Conservation (phyloP, 2,888 invertebrate species). For the Andrena dorsata region DNA sequence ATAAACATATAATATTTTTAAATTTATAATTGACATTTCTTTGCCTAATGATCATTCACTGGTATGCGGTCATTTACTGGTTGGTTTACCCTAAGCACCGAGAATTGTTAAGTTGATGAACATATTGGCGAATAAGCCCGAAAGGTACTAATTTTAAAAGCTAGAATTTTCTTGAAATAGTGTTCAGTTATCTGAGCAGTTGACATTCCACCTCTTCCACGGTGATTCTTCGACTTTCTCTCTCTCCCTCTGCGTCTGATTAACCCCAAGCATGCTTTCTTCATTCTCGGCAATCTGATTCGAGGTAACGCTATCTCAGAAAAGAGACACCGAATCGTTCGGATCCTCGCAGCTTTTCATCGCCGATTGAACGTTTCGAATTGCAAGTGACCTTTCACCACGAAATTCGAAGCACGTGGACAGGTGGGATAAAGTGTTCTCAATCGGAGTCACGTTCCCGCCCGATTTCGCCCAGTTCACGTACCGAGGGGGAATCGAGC, state of each 20-base stretch:
- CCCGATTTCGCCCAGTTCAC: constrained; percentile 3
- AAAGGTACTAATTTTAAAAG: neutral
- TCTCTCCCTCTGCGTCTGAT: constrained; percentile 57
- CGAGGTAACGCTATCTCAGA: neutral
- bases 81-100: no score
- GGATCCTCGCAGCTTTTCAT: neutral
- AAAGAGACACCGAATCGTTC: neutral
- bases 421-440: neutral
- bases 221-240: constrained; percentile 51
- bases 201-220: constrained; percentile 19
- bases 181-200: constrained; percentile 31
- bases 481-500: neutral
- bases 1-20: no score
- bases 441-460: neutral
- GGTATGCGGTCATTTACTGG: no score
- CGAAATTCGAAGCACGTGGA: neutral
- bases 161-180: no score
- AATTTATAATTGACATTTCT: no score
- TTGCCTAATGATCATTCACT: no score
- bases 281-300: constrained; percentile 35
- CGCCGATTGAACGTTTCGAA: neutral
- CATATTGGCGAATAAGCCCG: neutral
- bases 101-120: no score
- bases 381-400: neutral
- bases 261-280: constrained; percentile 48